These are phyloP conservation scores for Calliphora vicina DNA, from an alignment of 1,140 invertebrate genomes.

Conservation along the genomic window DNA sequence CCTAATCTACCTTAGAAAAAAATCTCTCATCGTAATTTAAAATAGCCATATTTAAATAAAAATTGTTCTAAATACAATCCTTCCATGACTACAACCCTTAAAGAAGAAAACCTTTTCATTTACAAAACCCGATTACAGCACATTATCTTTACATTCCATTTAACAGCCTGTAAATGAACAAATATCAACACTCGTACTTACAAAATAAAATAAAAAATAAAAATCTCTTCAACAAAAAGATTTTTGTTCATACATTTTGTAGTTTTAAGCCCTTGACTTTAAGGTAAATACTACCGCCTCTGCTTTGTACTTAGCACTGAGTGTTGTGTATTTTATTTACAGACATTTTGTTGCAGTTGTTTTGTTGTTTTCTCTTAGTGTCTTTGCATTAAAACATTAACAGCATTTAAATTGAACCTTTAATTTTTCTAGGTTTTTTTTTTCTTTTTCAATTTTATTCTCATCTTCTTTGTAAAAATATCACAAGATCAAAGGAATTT, in stretches of 20 bases:
- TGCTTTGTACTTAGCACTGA: no score
- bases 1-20: no score
- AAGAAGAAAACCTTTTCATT: background rate
- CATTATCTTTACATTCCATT: constrained; percentile 23
- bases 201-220: background rate
- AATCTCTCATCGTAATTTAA: background rate
- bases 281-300: background rate
- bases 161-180: background rate
- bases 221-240: background rate
- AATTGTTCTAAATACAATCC: no score
- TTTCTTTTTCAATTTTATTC: background rate
- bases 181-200: background rate
- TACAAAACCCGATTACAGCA: background rate
- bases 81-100: no score
- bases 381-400: background rate
- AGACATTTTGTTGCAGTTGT: background rate
- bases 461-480: constrained; percentile 11
- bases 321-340: no score
- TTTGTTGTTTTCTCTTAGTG: no score
- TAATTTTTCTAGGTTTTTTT: background rate
- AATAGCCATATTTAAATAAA: background rate
- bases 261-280: background rate
- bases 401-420: background rate
- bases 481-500: constrained; percentile 24
- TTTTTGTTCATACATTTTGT: background rate